These are phyloP conservation scores for Helicoverpa assulta DNA, from an alignment of 2,888 invertebrate species.

Conservation along the genomic window DNA sequence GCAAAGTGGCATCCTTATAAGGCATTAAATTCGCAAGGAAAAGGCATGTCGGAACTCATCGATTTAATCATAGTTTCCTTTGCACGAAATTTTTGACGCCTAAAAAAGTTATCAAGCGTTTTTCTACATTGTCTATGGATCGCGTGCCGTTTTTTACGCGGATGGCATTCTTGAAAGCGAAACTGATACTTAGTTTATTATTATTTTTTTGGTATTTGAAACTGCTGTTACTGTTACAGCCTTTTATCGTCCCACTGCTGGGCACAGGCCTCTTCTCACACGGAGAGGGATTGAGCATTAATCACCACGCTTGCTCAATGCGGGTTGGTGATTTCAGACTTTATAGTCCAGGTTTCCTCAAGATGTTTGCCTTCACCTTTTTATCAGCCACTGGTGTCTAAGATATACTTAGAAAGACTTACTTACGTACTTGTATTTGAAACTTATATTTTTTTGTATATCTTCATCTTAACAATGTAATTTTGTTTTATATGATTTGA, in stretches of 20 bases:
- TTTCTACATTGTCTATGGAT: slow-evolving; percentile 68
- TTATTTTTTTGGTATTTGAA: slow-evolving; percentile 11
- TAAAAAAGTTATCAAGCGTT: slow-evolving; percentile 70
- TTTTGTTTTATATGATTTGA: too few relatives aligned
- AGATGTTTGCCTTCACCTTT: too few relatives aligned
- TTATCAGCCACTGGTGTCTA: too few relatives aligned
- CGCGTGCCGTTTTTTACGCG: slow-evolving; percentile 65
- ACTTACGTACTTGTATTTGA: too few relatives aligned
- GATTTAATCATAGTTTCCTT: slow-evolving; percentile 73
- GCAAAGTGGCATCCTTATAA: slow-evolving; percentile 48
- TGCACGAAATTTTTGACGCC: slow-evolving; percentile 73
- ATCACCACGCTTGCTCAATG: too few relatives aligned
- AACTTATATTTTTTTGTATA: background rate
- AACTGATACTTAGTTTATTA: slow-evolving; percentile 52
- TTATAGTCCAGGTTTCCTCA: too few relatives aligned
- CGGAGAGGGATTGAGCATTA: too few relatives aligned
- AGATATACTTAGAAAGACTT: too few relatives aligned
- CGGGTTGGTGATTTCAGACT: too few relatives aligned
- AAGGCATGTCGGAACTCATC: slow-evolving; percentile 76
- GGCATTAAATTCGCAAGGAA: slow-evolving; percentile 62
- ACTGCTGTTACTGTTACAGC: too few relatives aligned
- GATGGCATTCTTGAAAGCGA: slow-evolving; percentile 64
- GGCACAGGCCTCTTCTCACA: too few relatives aligned
- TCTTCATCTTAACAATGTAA: background rate
- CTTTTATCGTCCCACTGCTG: too few relatives aligned